Evolutionary conservation across 2,797 vertebrate genomes (phyloP), one percentile per base, ranked within the genome.

Genomic region (Hippocampus kuda): DNA sequence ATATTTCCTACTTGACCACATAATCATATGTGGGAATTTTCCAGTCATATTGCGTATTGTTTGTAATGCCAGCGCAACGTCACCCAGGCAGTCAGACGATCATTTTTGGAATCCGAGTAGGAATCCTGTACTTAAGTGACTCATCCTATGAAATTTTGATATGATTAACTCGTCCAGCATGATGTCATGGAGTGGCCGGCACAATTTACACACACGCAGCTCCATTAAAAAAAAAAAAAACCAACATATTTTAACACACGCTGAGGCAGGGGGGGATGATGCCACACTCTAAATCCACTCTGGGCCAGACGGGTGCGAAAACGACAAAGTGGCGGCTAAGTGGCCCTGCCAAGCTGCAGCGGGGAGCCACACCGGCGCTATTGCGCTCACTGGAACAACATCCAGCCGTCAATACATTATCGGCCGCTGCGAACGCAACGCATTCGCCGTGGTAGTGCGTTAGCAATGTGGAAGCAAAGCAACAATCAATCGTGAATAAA

Each of bases 101-200:
- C 22, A 22, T 41, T 41, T 62, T 62, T 42, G 60, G 30, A 61
- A 10, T 61, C 49, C 63, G 66, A 72, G 68, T 22, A 62, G 63
- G 73, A 72, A 73, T 67, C 75, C 77, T 78, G 72, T 42, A 22
- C 65, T 64, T 75, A 70, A 73, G 75, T 85, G 85, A 85, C 75
- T 81, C 84, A 79, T 76, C 83, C 79, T 79, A 81, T 85, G 83
- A 87, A 83, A 84, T 73, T 80, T 77, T 81, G 85, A 84, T 85
- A 81, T 84, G 84, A 87, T 88, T 81, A 85, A 82, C 64, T 87
- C 85, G 84, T 86, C 83, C 72, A 80, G 84, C 85, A 87, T 86
- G 85, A 88, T 87, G 86, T 88, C 86, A 88, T 82, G 27, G 70
- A 81, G 79, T 70, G 8, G 7, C 71, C 72, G 63, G 16, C 66